Conservation (phyloP, 2,888 invertebrate genomes). For the Chaitophorus viminalis region DNA sequence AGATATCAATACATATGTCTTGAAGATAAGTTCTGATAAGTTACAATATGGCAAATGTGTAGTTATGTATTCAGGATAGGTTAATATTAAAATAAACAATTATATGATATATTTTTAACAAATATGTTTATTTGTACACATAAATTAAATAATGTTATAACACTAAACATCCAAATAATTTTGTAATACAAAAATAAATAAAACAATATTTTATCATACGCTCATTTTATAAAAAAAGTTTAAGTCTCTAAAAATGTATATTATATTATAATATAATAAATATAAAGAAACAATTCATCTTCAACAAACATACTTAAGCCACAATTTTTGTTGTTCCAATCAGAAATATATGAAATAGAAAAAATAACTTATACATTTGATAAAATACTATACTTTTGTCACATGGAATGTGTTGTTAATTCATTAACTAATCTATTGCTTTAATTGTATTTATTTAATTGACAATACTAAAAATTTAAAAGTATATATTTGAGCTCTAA, state of each 20-base stretch:
- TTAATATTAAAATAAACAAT: neutral
- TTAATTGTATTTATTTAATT: slow-evolving; percentile 49
- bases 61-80: neutral
- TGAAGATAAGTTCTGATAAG: neutral
- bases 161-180: slow-evolving; percentile 57
- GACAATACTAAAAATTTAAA: slow-evolving; percentile 42
- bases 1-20: neutral
- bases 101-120: slow-evolving; percentile 33
- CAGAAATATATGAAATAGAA: slow-evolving; percentile 4
- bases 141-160: slow-evolving; percentile 52
- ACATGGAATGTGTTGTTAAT: slow-evolving; percentile 45
- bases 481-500: slow-evolving; percentile 49
- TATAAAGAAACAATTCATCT: slow-evolving; percentile 38
- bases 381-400: slow-evolving; percentile 25
- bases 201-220: slow-evolving; percentile 62
- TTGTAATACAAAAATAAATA: slow-evolving; percentile 62
- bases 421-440: slow-evolving; percentile 31
- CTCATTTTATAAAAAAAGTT: slow-evolving; percentile 60
- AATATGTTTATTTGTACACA: slow-evolving; percentile 60
- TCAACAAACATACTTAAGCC: slow-evolving; percentile 51
- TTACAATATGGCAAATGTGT: neutral
- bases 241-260: slow-evolving; percentile 63
- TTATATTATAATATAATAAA: slow-evolving; percentile 55
- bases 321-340: slow-evolving; percentile 38
- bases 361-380: slow-evolving; percentile 14